phyloP scores from a whole-genome alignment of 2,113 vertebrate genomes.

The Phrynosoma blainvillii region DNA sequence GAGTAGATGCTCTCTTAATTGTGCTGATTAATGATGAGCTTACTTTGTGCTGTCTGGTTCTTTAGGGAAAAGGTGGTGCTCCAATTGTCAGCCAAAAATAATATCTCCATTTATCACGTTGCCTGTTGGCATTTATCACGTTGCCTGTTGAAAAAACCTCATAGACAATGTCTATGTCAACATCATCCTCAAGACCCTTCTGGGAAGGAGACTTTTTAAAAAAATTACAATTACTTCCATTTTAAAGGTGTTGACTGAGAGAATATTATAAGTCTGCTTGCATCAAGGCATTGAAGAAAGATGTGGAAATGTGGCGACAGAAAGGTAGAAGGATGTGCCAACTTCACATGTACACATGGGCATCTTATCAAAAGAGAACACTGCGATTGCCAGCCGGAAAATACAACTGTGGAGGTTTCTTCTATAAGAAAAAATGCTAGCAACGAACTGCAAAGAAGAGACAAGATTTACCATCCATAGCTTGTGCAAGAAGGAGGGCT shows the following conservation, averaged over 20 bases:
- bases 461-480: background rate
- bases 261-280: background rate
- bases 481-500: background rate
- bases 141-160: conserved; percentile 5
- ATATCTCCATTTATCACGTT: background rate
- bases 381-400: background rate
- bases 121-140: conserved; percentile 18
- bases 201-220: conserved; percentile 1
- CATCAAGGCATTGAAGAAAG: background rate
- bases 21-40: background rate
- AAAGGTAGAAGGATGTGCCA: background rate
- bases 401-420: background rate
- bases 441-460: background rate
- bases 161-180: conserved; percentile 1
- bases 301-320: background rate
- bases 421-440: background rate
- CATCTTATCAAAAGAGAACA: background rate
- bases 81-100: background rate
- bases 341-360: no score
- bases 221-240: conserved; percentile 20
- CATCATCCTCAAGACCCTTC: conserved; percentile 2
- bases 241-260: conserved; percentile 15
- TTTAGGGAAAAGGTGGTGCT: conserved; percentile 10
- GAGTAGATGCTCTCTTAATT: conserved; percentile 7
- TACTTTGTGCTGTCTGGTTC: background rate